Evolutionary conservation across 2,113 vertebrate species (phyloP).

Genomic region (Dasyurus viverrinus): DNA sequence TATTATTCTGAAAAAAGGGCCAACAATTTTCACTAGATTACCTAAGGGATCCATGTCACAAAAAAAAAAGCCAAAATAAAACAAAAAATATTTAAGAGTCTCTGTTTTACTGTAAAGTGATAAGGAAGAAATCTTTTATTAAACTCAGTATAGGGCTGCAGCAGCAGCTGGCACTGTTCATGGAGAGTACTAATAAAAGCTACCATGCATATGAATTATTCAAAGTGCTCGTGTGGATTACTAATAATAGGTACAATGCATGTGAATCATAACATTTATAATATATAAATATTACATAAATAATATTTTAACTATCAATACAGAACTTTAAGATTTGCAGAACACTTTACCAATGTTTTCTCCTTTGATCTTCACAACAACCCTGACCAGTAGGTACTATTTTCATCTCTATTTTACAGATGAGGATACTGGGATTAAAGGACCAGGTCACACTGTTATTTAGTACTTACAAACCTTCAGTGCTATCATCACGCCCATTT

Average conservation of each 20-base stretch:
- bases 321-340: not conserved
- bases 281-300: not conserved
- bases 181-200: not conserved
- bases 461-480: too few species aligned
- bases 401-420: not conserved
- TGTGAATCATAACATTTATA: too few species aligned
- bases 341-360: not conserved
- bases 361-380: not conserved
- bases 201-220: too few species aligned
- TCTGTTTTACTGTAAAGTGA: too few species aligned
- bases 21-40: too few species aligned
- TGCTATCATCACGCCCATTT: too few species aligned
- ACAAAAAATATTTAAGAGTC: too few species aligned
- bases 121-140: not conserved
- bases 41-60: too few species aligned
- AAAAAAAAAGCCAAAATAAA: too few species aligned
- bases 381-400: not conserved
- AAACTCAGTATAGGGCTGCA: not conserved
- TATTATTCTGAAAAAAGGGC: too few species aligned
- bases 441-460: too few species aligned
- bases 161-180: too few species aligned
- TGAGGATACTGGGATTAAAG: not conserved
- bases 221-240: not conserved
- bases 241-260: not conserved
- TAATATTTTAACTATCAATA: not conserved